phyloP scores from a whole-genome alignment of 2,888 invertebrate species.

The Drosophila neotestacea region DNA sequence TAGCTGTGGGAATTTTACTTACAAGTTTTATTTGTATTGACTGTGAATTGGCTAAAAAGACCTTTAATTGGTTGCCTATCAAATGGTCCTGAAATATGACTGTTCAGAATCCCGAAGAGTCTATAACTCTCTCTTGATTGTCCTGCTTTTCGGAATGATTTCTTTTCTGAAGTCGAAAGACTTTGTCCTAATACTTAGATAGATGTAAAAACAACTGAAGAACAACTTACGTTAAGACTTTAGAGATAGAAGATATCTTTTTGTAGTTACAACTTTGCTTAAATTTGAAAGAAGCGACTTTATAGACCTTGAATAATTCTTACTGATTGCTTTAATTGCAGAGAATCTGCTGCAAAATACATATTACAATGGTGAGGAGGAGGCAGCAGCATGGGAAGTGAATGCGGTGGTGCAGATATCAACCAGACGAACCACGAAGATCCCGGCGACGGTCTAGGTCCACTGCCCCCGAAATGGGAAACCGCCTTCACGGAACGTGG shows the following conservation, averaged over 20 bases:
- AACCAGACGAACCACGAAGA: slow-evolving; percentile 85
- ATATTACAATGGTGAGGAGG: slow-evolving; percentile 74
- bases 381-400: slow-evolving; percentile 74
- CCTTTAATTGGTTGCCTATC: background rate
- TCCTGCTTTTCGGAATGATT: background rate
- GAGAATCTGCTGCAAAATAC: slow-evolving; percentile 79
- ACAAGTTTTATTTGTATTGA: background rate
- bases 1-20: background rate
- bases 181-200: background rate
- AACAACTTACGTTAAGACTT: too few relatives aligned
- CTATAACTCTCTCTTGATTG: background rate
- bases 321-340: slow-evolving; percentile 22
- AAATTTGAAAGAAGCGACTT: too few relatives aligned
- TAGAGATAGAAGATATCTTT: too few relatives aligned
- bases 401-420: slow-evolving; percentile 58
- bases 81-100: background rate
- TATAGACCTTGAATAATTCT: too few relatives aligned
- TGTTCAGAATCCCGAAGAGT: background rate
- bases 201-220: too few relatives aligned
- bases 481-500: slow-evolving; percentile 98
- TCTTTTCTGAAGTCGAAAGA: background rate
- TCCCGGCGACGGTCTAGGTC: slow-evolving; percentile 92
- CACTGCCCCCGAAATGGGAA: slow-evolving; percentile 98
- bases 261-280: too few relatives aligned
- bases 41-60: background rate